phyloP scores from a whole-genome alignment of 2,113 vertebrate species.

The Oncorhynchus keta region DNA sequence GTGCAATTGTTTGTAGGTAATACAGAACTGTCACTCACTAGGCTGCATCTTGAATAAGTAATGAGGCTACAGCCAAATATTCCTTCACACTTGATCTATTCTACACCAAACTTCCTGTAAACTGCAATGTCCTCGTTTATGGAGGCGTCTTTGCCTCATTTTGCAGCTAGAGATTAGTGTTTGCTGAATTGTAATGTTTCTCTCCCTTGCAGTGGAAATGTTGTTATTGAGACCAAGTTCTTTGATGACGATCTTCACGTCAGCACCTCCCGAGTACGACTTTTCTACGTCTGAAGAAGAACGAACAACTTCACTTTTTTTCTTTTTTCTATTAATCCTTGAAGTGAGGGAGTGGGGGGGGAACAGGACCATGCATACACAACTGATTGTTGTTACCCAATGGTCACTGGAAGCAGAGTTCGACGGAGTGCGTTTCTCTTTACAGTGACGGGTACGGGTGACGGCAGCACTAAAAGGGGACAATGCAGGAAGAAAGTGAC shows the following conservation, averaged over 20 bases:
- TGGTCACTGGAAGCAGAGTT: constrained; percentile 7
- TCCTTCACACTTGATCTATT: not conserved
- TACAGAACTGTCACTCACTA: too few species aligned
- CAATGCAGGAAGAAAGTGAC: constrained; percentile 3
- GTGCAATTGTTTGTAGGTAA: too few species aligned
- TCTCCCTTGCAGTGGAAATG: constrained; percentile 85
- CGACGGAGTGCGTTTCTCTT: constrained; percentile 22
- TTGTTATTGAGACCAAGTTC: constrained; percentile 99
- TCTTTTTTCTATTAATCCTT: constrained; percentile 27
- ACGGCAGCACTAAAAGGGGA: constrained; percentile 20
- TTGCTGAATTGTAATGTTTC: not conserved
- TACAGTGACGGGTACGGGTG: constrained; percentile 11
- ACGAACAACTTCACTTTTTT: not conserved
- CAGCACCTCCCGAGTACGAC: constrained; percentile 97
- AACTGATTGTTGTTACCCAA: constrained; percentile 9
- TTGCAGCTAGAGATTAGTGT: not conserved
- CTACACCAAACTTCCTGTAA: not conserved
- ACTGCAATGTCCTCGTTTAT: not conserved
- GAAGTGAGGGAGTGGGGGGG: not conserved
- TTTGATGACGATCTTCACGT: constrained; percentile 96
- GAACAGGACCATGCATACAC: constrained; percentile 18
- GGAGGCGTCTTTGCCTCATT: not conserved
- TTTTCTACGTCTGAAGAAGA: constrained; percentile 92
- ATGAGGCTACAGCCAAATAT: too few species aligned
- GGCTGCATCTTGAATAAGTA: too few species aligned